A percentile compares a stretch with the other conserved stretches of the same genome.
phyloP scores from a whole-genome alignment of 2,113 vertebrate species.

The Rhinolophus sinicus region DNA sequence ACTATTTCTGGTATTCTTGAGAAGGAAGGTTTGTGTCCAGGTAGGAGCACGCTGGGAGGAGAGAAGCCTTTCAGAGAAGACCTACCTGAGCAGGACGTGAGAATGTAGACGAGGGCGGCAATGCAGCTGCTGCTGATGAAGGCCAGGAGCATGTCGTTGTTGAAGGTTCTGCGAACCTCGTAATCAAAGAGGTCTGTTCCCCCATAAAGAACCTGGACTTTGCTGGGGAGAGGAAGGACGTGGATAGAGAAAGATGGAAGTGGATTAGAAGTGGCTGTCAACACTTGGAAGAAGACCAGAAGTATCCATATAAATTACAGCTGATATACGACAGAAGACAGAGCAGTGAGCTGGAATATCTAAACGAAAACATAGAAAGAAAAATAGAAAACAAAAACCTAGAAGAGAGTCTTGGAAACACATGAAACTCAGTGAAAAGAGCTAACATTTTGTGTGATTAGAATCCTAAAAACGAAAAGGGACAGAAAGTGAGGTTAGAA shows the following conservation, averaged over 20 bases:
- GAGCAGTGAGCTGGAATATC: not conserved
- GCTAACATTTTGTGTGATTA: not conserved
- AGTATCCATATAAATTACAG: not conserved
- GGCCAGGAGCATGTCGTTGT: slow-evolving; percentile 97
- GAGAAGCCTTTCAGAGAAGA: not conserved
- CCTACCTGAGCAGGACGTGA: slow-evolving; percentile 97
- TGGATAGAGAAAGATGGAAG: not conserved
- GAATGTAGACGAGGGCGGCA: slow-evolving; percentile 93
- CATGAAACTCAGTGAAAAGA: not conserved
- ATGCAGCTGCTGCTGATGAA: slow-evolving; percentile 97
- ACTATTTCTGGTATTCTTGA: not conserved
- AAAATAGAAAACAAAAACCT: not conserved
- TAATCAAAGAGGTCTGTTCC: slow-evolving; percentile 97
- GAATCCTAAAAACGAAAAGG: not conserved
- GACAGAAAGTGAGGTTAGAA: not conserved
- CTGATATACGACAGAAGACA: not conserved
- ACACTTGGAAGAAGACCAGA: not conserved
- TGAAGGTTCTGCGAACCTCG: slow-evolving; percentile 96
- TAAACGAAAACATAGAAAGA: slow-evolving; percentile 3
- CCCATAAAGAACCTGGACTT: slow-evolving; percentile 97
- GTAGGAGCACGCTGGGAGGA: not conserved
- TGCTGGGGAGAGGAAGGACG: slow-evolving; percentile 82
- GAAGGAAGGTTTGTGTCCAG: not conserved
- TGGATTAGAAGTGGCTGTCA: not conserved
- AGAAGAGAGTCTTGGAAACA: not conserved